phyloP scores from a whole-genome alignment of 2,797 vertebrate genomes.

The Buphagus erythrorhynchus region DNA sequence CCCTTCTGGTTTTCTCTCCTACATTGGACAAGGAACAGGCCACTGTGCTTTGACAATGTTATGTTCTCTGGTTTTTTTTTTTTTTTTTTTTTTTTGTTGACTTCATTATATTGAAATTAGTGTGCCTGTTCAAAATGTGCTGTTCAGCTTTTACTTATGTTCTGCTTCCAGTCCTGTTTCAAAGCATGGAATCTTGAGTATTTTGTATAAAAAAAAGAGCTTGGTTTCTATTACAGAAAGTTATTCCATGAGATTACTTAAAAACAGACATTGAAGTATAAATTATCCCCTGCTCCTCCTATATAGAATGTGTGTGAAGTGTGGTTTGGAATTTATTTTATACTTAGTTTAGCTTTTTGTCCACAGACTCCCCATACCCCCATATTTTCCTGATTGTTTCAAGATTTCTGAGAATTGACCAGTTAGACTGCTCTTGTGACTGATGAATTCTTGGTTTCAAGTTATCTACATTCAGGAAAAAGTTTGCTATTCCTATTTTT shows the following conservation, averaged over 20 bases:
- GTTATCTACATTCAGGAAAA: neutral
- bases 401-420: neutral
- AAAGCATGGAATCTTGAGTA: neutral
- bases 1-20: neutral
- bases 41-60: neutral
- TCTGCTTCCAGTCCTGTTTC: neutral
- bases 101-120: neutral
- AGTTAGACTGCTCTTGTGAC: neutral
- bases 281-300: fast-evolving
- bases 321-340: neutral
- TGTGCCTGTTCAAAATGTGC: neutral
- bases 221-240: neutral
- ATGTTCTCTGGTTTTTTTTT: neutral
- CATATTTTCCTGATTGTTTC: neutral
- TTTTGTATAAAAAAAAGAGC: neutral
- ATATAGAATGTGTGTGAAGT: neutral
- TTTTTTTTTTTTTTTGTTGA: neutral
- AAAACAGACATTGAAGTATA: neutral
- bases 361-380: fast-evolving
- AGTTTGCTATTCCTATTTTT: neutral
- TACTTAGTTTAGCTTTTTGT: neutral
- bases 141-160: neutral
- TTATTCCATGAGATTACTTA: neutral
- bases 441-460: neutral
- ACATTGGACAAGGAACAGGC: neutral